These are phyloP conservation scores for Hyles euphorbiae DNA, from an alignment of 1,140 invertebrate species.

Conservation along the genomic window DNA sequence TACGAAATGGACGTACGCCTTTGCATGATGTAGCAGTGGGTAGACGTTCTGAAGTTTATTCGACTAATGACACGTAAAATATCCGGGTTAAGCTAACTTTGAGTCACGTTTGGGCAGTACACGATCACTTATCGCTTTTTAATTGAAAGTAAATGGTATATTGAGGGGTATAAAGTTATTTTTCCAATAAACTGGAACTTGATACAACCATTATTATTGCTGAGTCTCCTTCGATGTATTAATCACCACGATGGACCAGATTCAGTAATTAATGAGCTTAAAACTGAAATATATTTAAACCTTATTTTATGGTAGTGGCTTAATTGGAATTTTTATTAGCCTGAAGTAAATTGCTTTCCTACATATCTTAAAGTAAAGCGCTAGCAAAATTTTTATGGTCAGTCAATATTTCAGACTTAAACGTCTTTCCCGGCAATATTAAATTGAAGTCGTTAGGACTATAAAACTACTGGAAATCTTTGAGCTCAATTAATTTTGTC, in stretches of 20 bases:
- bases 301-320: too few species aligned
- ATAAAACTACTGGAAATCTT: slow-evolving; percentile 17
- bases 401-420: slow-evolving; percentile 15
- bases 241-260: too few species aligned
- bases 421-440: slow-evolving; percentile 1
- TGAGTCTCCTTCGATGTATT: too few species aligned
- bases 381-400: slow-evolving; percentile 2
- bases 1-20: slow-evolving; percentile 6
- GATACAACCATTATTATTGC: too few species aligned
- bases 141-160: too few species aligned
- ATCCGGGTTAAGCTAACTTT: slow-evolving; percentile 7
- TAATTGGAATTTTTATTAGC: too few species aligned
- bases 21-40: slow-evolving; percentile 12
- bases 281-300: too few species aligned
- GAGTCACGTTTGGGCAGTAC: neutral
- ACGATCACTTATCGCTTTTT: too few species aligned
- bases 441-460: slow-evolving; percentile 12
- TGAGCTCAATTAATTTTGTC: slow-evolving; percentile 10
- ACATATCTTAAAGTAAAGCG: slow-evolving; percentile 1
- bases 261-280: too few species aligned
- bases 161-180: too few species aligned
- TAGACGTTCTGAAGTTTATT: slow-evolving; percentile 6
- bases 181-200: too few species aligned
- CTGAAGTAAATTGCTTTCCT: too few species aligned
- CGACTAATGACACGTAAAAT: slow-evolving; percentile 7